Conservation (phyloP, 2,797 vertebrate species). For the Diplodus sargus region DNA sequence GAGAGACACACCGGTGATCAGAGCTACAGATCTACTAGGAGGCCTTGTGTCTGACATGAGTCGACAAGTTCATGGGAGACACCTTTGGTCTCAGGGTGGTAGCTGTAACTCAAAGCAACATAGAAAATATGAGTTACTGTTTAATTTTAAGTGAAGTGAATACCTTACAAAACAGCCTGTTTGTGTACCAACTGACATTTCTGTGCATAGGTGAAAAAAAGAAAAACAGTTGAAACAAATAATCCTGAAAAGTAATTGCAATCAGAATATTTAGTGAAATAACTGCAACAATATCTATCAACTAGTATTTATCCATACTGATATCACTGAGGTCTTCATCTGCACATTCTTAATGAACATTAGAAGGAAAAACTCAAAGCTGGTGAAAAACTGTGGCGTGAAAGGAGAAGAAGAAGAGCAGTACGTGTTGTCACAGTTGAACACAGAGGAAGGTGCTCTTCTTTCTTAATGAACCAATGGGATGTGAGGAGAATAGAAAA, state of each 20-base stretch:
- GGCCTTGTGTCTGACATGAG: neutral
- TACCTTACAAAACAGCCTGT: too few species aligned
- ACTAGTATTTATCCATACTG: neutral
- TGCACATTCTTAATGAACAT: neutral
- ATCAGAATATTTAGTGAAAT: neutral
- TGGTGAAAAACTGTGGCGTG: neutral
- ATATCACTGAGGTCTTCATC: neutral
- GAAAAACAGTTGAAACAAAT: too few species aligned
- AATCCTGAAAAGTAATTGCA: neutral
- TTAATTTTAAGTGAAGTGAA: neutral
- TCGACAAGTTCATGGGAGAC: neutral
- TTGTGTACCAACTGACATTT: neutral
- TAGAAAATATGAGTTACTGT: neutral
- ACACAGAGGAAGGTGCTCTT: constrained; percentile 14
- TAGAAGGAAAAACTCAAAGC: neutral
- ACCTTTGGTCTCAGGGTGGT: neutral
- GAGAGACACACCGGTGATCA: constrained; percentile 9
- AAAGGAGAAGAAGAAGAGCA: neutral
- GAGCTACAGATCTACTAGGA: neutral
- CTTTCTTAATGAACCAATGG: neutral
- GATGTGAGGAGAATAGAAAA: neutral
- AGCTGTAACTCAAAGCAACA: neutral
- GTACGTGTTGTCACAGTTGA: neutral
- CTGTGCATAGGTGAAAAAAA: neutral
- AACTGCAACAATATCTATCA: neutral